phyloP scores from a whole-genome alignment of 2,113 vertebrate genomes.

The Daubentonia madagascariensis region DNA sequence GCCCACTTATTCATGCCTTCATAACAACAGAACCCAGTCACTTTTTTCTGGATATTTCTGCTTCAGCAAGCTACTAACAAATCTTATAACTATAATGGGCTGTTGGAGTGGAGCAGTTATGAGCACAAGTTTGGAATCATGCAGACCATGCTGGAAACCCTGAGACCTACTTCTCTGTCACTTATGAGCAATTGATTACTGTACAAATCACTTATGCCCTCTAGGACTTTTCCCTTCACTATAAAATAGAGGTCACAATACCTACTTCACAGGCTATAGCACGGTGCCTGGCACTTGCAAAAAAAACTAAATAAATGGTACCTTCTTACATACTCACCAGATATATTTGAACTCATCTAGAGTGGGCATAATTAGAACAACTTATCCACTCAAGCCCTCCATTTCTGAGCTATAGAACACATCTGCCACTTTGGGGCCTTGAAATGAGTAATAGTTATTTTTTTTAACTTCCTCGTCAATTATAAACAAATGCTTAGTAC shows the following conservation, averaged over 20 bases:
- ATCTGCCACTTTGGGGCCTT: not conserved
- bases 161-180: not conserved
- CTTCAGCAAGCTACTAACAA: not conserved
- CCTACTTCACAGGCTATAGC: not conserved
- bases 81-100: not conserved
- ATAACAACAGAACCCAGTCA: not conserved
- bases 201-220: not conserved
- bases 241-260: not conserved
- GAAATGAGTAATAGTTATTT: not conserved
- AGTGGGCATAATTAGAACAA: not conserved
- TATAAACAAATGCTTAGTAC: not conserved
- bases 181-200: not conserved
- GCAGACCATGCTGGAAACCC: not conserved
- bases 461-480: not conserved
- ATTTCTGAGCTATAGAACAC: not conserved
- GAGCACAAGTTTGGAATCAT: not conserved
- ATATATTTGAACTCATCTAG: not conserved
- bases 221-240: not conserved
- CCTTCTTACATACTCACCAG: not conserved
- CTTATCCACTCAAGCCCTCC: not conserved
- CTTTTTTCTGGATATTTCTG: not conserved
- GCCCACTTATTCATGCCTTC: not conserved
- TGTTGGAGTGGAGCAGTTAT: not conserved
- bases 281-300: not conserved
- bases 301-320: not conserved